phyloP scores from a whole-genome alignment of 1,140 invertebrate species.

The Drosophila sp. region DNA sequence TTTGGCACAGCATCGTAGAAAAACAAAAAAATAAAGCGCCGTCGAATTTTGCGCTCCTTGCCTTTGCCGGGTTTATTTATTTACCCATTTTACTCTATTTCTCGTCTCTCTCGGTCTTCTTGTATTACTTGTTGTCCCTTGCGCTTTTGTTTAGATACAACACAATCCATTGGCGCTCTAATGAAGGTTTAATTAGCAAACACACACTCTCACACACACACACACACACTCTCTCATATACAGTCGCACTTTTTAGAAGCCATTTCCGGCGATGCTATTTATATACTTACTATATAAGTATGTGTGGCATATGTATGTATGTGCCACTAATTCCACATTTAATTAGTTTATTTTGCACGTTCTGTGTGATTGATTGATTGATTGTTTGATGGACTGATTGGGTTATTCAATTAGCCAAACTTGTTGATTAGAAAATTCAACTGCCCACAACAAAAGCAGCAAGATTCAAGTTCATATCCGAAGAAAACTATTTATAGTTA shows the following conservation, averaged over 20 bases:
- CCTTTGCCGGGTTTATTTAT: constrained; percentile 41
- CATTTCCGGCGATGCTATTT: constrained; percentile 48
- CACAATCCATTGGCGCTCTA: constrained; percentile 63
- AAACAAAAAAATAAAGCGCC: constrained; percentile 34
- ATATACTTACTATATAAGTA: constrained; percentile 37
- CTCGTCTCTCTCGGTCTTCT: constrained; percentile 13
- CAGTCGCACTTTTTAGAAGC: constrained; percentile 44
- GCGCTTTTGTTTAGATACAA: constrained; percentile 65
- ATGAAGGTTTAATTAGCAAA: constrained; percentile 82
- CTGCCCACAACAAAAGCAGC: background rate
- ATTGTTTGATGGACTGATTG: constrained; percentile 74
- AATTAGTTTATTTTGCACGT: constrained; percentile 76
- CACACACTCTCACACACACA: constrained; percentile 38
- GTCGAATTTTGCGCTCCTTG: constrained; percentile 55
- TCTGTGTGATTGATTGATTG: constrained; percentile 73
- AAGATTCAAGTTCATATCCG: background rate
- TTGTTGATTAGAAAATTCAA: constrained; percentile 16
- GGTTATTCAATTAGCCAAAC: constrained; percentile 48
- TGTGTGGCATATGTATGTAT: constrained; percentile 37
- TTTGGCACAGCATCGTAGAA: constrained; percentile 52
- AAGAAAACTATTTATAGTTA: background rate
- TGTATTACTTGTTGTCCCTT: constrained; percentile 12
- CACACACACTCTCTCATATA: constrained; percentile 16
- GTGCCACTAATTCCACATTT: constrained; percentile 74
- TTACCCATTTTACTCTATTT: constrained; percentile 38